Evolutionary conservation across 2,888 invertebrate genomes (phyloP).

Genomic region (Latheticus oryzae): DNA sequence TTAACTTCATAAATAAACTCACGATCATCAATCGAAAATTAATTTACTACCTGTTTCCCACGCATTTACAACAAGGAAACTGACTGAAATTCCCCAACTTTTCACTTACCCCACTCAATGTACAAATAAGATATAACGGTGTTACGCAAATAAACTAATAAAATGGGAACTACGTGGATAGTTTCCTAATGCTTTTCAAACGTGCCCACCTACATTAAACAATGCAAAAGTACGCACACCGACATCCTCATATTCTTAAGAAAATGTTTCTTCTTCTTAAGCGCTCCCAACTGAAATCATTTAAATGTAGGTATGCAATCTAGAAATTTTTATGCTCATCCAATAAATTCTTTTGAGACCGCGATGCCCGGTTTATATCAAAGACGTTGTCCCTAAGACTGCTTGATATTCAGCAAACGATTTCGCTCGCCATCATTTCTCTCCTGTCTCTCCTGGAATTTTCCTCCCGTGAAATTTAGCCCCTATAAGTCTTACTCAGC

Average conservation of each 20-base stretch:
- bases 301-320: conserved; percentile 46
- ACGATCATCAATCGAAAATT: conserved; percentile 53
- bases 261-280: background rate
- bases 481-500: conserved; percentile 60
- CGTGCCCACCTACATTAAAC: conserved; percentile 6
- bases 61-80: conserved; percentile 39
- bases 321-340: conserved; percentile 53
- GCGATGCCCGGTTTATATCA: conserved; percentile 52
- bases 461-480: conserved; percentile 63
- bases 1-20: conserved; percentile 48
- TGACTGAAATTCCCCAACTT: conserved; percentile 44
- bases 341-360: conserved; percentile 55
- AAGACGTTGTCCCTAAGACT: conserved; percentile 55
- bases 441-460: conserved; percentile 60
- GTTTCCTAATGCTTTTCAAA: conserved; percentile 18
- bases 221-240: conserved; percentile 8
- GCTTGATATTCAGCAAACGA: conserved; percentile 64
- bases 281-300: conserved; percentile 42
- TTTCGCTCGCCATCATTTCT: conserved; percentile 65
- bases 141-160: conserved; percentile 47
- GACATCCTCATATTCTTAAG: background rate
- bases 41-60: conserved; percentile 48
- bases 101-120: conserved; percentile 47
- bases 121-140: conserved; percentile 48
- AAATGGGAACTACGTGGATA: conserved; percentile 51